Conservation (phyloP, 1,140 invertebrate genomes). For the Glossosoma conforme region DNA sequence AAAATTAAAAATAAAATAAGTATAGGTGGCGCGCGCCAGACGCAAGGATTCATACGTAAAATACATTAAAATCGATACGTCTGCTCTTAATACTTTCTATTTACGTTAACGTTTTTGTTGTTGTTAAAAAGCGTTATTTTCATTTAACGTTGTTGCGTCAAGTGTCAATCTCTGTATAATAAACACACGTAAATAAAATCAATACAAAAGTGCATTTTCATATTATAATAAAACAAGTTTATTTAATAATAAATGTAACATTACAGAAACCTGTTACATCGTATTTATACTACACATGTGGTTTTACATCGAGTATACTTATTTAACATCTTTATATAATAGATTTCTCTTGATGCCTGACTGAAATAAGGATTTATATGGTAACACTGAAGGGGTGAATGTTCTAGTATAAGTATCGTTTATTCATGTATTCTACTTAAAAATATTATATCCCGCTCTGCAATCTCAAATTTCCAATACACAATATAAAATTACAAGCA, state of each 20-base stretch:
- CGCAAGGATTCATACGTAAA: too few relatives aligned
- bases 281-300: constrained; percentile 24
- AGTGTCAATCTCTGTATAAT: too few relatives aligned
- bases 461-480: constrained; percentile 22
- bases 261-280: constrained; percentile 30
- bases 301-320: constrained; percentile 27
- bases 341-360: constrained; percentile 15
- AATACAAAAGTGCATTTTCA: constrained; percentile 28
- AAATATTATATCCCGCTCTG: constrained; percentile 10
- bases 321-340: constrained; percentile 21
- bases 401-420: constrained; percentile 16
- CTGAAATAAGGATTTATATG: constrained; percentile 11
- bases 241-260: constrained; percentile 31
- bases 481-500: constrained; percentile 9
- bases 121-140: too few relatives aligned
- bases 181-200: too few relatives aligned
- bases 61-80: too few relatives aligned
- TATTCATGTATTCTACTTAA: constrained; percentile 18
- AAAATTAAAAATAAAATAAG: too few relatives aligned
- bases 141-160: too few relatives aligned
- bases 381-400: constrained; percentile 30
- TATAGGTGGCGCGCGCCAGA: too few relatives aligned
- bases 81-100: too few relatives aligned
- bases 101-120: too few relatives aligned
- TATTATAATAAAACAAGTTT: constrained; percentile 30